Evolutionary conservation across 2,888 invertebrate species (phyloP), one percentile per base, ranked within the genome.

Genomic region (Abrostola triplasia): DNA sequence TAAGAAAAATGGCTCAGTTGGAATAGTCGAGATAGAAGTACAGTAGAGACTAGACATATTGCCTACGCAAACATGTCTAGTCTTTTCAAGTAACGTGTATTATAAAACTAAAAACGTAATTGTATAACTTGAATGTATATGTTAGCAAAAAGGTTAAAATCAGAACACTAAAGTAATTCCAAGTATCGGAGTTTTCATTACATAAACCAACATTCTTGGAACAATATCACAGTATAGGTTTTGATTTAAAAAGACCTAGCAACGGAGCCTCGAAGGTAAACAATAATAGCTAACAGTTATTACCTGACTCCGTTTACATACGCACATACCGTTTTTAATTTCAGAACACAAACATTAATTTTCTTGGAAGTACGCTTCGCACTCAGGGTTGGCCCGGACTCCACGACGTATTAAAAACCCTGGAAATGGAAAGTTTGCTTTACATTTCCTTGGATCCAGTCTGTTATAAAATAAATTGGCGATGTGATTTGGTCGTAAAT

Each of bases 281-380:
- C 12, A 66, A 56, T 49, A 42, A 50, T 9, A 37, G 47, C 40
- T 51, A 48, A n/a, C n/a, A 35, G 38, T 37, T 58, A 61, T 24
- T 55, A 40, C 42, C 41, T 36, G 12, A 36, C 36, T 41, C 42
- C 8, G 49, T 42, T 47, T 58, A 48, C 35, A 36, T 13, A 73
- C 35, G 48, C 8, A 58, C 37, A 37, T 35, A 49, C 47, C 82
- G 72, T 84, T 88, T 91, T 90, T 91, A 90, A 92, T 92, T 92
- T 92, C 85, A 80, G 84, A 86, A 87, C 85, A 88, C 88, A 91
- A 92, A 92, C 88, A 92, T 90, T 88, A 90, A 90, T 92, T 92
- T 91, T 84, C 89, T 87, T 79, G 72, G 53, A 59, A 52, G 64
- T 62, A 42, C 60, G 55, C 64, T 72, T 61, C 40, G 55, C 59